A percentile compares a stretch with the other conserved stretches of the same genome.
These are phyloP conservation scores for Narcine bancroftii DNA, from an alignment of 2,113 vertebrate genomes.

Conservation along the genomic window DNA sequence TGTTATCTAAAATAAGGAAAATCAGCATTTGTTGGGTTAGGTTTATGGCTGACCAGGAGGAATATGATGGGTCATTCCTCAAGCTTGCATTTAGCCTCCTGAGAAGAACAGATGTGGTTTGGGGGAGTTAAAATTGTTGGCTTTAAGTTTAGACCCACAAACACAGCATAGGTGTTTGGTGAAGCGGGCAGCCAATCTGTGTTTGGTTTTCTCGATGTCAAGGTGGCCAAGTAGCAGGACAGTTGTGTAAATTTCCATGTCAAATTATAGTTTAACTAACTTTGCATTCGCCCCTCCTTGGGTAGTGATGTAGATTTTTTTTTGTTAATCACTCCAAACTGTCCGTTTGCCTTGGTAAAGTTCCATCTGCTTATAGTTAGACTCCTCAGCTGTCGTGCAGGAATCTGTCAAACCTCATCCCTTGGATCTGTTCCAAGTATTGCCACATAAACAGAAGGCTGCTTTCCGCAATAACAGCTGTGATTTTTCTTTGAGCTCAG, in stretches of 20 bases:
- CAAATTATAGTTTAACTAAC: background rate
- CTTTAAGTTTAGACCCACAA: no score
- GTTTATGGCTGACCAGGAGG: no score
- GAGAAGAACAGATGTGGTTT: no score
- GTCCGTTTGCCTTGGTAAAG: background rate
- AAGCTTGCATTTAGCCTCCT: no score
- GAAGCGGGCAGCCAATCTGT: no score
- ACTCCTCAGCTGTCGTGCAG: constrained; percentile 8
- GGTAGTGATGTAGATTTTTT: background rate
- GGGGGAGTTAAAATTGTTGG: no score
- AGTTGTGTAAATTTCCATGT: background rate
- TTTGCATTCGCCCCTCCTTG: background rate
- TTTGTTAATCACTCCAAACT: background rate
- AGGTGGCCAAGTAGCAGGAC: background rate
- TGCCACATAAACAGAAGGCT: background rate
- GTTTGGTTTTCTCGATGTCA: no score
- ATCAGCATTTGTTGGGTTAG: no score
- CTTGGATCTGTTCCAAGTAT: background rate
- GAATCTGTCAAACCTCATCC: constrained; percentile 16
- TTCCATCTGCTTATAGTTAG: background rate
- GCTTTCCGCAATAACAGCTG: constrained; percentile 2
- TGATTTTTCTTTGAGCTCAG: background rate
- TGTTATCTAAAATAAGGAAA: no score
- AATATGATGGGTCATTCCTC: no score
- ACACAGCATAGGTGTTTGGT: no score